phyloP scores from a whole-genome alignment of 2,888 invertebrate species.

The Stenichneumon culpator region DNA sequence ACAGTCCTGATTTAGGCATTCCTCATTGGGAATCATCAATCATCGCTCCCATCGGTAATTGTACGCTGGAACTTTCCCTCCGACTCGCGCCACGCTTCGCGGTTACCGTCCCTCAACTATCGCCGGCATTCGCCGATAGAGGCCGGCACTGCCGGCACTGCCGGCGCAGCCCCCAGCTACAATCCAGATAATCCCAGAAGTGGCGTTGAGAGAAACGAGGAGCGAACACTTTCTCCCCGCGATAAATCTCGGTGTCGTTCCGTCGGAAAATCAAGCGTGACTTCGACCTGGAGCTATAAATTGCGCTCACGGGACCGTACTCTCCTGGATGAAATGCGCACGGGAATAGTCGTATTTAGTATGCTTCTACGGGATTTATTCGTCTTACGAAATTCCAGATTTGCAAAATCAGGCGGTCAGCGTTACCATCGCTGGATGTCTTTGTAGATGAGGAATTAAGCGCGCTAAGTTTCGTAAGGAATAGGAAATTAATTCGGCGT shows the following conservation, averaged over 20 bases:
- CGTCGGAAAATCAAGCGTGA: conserved; percentile 40
- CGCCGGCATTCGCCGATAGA: no score
- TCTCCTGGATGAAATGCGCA: background rate
- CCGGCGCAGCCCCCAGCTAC: background rate
- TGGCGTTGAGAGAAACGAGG: conserved; percentile 23
- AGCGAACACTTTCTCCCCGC: conserved; percentile 45
- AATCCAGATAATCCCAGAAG: conserved; percentile 43
- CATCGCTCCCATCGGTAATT: conserved; percentile 51
- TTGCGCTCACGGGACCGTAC: background rate
- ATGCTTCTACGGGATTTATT: background rate
- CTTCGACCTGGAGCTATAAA: conserved; percentile 52
- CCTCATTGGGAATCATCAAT: conserved; percentile 43
- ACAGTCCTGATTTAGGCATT: conserved; percentile 34
- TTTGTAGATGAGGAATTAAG: background rate
- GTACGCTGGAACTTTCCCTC: background rate
- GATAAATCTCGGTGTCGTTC: conserved; percentile 41
- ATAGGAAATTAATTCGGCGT: conserved; percentile 56
- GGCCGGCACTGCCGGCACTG: no score
- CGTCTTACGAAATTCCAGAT: background rate
- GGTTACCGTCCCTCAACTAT: background rate
- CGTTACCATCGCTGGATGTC: background rate
- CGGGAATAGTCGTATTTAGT: background rate
- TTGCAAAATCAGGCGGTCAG: background rate
- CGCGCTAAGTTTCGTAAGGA: background rate
- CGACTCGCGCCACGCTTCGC: background rate